Base-by-base conservation (phyloP, 2,113 vertebrate species). In the Dicentrarchus labrax region DNA sequence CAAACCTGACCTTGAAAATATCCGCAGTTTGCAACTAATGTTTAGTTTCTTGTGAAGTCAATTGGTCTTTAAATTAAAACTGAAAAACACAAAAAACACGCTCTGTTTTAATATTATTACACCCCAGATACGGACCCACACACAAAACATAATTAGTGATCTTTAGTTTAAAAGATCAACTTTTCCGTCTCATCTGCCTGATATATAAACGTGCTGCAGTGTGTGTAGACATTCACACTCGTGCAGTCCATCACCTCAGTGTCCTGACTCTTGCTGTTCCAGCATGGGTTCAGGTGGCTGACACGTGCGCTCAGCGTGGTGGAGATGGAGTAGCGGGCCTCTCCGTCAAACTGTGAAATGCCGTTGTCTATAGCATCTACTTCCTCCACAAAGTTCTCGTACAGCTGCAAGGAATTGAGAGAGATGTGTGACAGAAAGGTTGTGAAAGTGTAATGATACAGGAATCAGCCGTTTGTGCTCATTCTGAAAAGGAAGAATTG, bases 301-400 rank as follows among this genome's bases (percentile, higher is more conserved):
- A 99, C 97, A 6, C 98, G 96, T 82, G 97, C 86, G 1, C 98
- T 98, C 87, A 99, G 95, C 8, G 89, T 96, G 59, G 95, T 96
- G 86, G 93, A 96, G 62, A 99, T 50, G 2, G 94, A 81, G 6
- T 98, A 99, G 38, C 96, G 96, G 2, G 96, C 95, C 85, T 97
- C 95, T 4, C 97, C 97, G 0, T 96, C 96, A 30, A 50, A 96
- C 92, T 97, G 98, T 0, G 96, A 95, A 80, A 99, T 97, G 8
- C 98, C 98, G 0, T 99, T 99, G 94, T 99, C 98, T 1, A 98
- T 85, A 0, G 97, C 98, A 0, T 99, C 98, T 7, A 99, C 95
- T 84, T 99, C 98, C 88, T 99, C 97, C 90, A 99, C 95, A 0
- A 99, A 99, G 92, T 96, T 97, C 92, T 99, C 98, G 0, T 99